Base-by-base conservation (phyloP, 2,888 invertebrate species). In the Himalopsyche anomala region DNA sequence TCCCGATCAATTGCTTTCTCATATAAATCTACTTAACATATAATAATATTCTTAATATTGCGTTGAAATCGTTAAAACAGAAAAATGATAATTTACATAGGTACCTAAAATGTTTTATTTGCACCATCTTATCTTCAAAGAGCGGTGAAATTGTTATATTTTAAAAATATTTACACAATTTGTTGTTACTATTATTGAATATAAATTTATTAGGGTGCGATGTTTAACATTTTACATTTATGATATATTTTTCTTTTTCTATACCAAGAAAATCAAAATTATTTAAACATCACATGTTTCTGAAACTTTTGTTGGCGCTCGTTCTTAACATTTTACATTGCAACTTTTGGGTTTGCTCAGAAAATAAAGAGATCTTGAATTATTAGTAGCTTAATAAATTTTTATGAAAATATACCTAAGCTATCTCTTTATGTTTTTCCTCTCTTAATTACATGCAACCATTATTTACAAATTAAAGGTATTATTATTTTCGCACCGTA, bases 271-370 rank as follows among this genome's bases (percentile, higher is more conserved):
- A 45, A 51, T 15, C 51, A 15, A 51, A 51, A 74, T 74, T 74
- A 38, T 74, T 74, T 5, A 74, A 74, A 74, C 36, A 74, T 12
- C 74, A 36, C 28, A 74, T 74, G 74, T 74, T 74, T 74, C 74
- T 36, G n/a, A 74, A 74, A 38, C 74, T 80, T 51, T 42, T 51
- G 28, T 80, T 80, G 80, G 80, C 80, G 80, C 80, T 80, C 80
- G 80, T 80, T 80, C 51, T 80, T 80, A 80, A 80, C 80, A 80
- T 42, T 80, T 45, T 51, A 80, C 51, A 42, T 45, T 45, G 45
- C 51, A 51, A 80, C 80, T 80, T 80, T 80, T 80, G 80, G 80
- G 80, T 80, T 80, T 80, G 80, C 80, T 80, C 80, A 80, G 80
- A 80, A 80, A 80, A 80, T 80, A 51, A 51, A 80, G 11, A 19